These are phyloP conservation scores for Staurois parvus DNA, from an alignment of 2,797 vertebrate species.

Conservation along the genomic window DNA sequence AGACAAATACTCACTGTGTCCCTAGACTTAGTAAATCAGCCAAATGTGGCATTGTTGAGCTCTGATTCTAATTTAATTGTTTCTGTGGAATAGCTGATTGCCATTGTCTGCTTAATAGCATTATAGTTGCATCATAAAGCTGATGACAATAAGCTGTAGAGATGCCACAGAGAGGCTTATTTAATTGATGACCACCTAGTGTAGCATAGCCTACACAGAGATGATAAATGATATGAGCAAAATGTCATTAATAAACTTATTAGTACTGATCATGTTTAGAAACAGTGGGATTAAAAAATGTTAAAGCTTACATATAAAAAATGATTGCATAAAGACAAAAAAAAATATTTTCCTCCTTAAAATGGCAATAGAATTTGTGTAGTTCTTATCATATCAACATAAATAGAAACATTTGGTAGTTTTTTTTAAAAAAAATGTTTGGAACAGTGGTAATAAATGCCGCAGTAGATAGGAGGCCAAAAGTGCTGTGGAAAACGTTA, in stretches of 20 bases:
- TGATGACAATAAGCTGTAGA: background rate
- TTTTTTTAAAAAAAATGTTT: too few relatives aligned
- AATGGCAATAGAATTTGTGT: too few relatives aligned
- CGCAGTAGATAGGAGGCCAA: too few relatives aligned
- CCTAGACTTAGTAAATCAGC: background rate
- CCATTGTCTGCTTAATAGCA: slow-evolving; percentile 31
- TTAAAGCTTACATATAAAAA: too few relatives aligned
- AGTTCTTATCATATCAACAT: too few relatives aligned
- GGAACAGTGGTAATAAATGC: too few relatives aligned
- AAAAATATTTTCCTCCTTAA: too few relatives aligned
- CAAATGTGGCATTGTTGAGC: slow-evolving; percentile 4
- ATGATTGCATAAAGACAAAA: too few relatives aligned
- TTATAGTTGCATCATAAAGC: slow-evolving; percentile 20
- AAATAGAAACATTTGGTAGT: too few relatives aligned
- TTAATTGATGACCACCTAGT: slow-evolving; percentile 31
- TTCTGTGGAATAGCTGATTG: slow-evolving; percentile 22
- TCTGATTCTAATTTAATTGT: slow-evolving; percentile 22
- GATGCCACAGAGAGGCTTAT: slow-evolving; percentile 20
- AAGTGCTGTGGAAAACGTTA: too few relatives aligned
- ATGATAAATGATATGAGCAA: slow-evolving; percentile 6
- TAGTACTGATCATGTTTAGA: background rate
- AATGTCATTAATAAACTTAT: slow-evolving; percentile 17
- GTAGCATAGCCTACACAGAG: background rate
- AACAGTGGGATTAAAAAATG: background rate
- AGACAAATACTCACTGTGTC: background rate